Conservation (phyloP, 1,140 invertebrate species). For the Bombus haemorrhoidalis region DNA sequence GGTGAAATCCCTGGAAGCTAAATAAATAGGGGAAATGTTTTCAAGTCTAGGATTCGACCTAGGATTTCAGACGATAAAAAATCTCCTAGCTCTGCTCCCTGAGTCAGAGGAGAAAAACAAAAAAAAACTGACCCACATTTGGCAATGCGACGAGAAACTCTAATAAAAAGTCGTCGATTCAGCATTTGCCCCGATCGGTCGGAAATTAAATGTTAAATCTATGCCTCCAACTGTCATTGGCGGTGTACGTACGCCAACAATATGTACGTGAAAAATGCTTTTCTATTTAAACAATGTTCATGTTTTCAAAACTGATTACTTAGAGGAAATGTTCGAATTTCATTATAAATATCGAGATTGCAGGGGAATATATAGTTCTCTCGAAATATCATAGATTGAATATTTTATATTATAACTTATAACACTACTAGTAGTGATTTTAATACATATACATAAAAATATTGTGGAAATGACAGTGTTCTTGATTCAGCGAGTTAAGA, state of each 20-base stretch:
- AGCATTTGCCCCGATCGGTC: conserved; percentile 12
- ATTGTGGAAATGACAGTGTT: no score
- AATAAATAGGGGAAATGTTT: conserved; percentile 25
- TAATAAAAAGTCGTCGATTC: conserved; percentile 48
- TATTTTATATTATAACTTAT: background rate
- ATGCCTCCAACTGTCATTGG: background rate
- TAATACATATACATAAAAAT: no score
- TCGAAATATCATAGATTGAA: background rate
- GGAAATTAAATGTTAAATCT: conserved; percentile 51
- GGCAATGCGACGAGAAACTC: conserved; percentile 6
- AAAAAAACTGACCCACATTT: conserved; percentile 35
- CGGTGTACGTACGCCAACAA: background rate
- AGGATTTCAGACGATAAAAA: conserved; percentile 28
- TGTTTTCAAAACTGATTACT: background rate
- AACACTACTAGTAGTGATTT: no score
- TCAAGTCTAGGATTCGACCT: background rate
- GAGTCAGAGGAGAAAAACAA: conserved; percentile 11
- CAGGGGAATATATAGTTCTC: background rate
- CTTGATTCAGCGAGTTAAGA: no score
- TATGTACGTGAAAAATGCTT: background rate
- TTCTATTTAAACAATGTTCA: background rate
- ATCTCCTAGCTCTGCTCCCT: conserved; percentile 3
- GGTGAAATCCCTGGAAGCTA: background rate
- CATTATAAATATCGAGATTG: background rate
- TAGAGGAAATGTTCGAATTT: background rate